A percentile compares a stretch with the other conserved stretches of the same genome.
phyloP scores from a whole-genome alignment of 2,797 vertebrate species.

The Vireo griseus region DNA sequence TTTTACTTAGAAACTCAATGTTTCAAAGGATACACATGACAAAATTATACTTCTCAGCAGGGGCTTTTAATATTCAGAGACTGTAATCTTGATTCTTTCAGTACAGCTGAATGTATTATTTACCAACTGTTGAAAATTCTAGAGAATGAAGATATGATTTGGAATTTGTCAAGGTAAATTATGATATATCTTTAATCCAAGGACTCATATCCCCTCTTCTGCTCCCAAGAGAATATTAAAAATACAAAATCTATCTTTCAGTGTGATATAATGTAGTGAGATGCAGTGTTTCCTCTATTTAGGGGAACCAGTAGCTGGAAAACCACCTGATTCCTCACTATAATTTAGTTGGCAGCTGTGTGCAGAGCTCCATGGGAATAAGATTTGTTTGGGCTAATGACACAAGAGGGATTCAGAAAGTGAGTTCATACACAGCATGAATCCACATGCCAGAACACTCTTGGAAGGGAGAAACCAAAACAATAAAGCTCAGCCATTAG shows the following conservation, averaged over 20 bases:
- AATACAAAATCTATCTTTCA: background rate
- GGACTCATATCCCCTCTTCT: background rate
- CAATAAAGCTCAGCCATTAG: background rate
- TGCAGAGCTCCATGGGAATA: background rate
- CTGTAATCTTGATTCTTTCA: background rate
- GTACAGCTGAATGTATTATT: background rate
- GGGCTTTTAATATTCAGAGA: background rate
- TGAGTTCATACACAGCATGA: background rate
- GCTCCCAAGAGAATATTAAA: background rate
- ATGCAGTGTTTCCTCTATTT: background rate
- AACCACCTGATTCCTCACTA: background rate
- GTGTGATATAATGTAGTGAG: background rate
- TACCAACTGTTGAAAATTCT: background rate
- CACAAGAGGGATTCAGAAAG: background rate
- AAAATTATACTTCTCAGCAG: background rate
- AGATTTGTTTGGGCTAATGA: background rate
- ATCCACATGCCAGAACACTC: background rate
- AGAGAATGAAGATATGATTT: background rate
- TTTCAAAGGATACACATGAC: background rate
- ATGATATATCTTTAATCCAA: background rate
- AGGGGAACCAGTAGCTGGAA: background rate
- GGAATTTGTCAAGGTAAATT: background rate
- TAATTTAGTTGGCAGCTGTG: background rate
- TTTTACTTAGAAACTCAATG: background rate
- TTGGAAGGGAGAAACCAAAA: background rate